Base-by-base conservation (phyloP, 2,888 invertebrate species). In the Tipula unca region DNA sequence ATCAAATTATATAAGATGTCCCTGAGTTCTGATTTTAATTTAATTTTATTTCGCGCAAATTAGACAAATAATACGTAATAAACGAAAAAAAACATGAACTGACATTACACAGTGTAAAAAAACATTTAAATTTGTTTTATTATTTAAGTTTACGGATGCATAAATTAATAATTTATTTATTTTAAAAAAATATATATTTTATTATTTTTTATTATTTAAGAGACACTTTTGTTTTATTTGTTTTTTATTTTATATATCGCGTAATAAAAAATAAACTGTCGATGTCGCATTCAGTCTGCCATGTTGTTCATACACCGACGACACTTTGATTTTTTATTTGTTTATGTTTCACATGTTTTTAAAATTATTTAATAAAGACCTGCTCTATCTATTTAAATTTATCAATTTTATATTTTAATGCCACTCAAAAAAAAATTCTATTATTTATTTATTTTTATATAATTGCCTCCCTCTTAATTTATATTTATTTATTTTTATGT, bases 391-490 rank as follows among this genome's bases (percentile, higher is more conserved):
- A 69, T 69, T 17, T 6, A 48, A 25, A 69, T 69, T 69, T 69
- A 17, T 69, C 10, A 25, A 25, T 69, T 10, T 17, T 17, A 17
- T 10, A 25, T 69, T 10, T 69, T 69, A 69, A 69, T 69, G 69
- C 69, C 69, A 69, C 69, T 69, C 69, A 10, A 69, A 69, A 69
- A n/a, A 69, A 69, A 69, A 69, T 69, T 69, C 69, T 69, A 25
- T 69, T 69, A 25, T 69, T 69, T 69, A 69, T 25, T 69, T 25
- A 69, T 69, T 69, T 69, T 69, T 20, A 10, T 69, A 69, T 69
- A 69, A 69, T 69, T 69, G 69, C 69, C 69, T 69, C 69, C 69
- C 69, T 69, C 69, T 69, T 69, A 69, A 69, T 25, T 69, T 69
- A 69, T 69, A 25, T 25, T 69, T 69, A 69, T 69, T 48, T 69